Evolutionary conservation across 2,888 invertebrate species (phyloP).

Genomic region (Lepidochrysops patricia): DNA sequence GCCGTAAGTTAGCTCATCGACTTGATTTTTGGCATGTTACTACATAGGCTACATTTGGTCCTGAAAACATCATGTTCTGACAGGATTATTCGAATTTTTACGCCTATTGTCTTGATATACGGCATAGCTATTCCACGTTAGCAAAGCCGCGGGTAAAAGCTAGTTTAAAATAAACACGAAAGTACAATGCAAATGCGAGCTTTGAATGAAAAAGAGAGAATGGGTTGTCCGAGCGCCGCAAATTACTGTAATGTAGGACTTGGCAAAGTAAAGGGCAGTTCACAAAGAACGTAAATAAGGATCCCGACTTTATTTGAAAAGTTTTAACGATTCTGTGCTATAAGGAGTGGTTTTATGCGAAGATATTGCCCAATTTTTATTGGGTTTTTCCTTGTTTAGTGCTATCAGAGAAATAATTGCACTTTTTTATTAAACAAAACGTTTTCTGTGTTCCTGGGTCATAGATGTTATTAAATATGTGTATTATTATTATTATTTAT

Average conservation of each 20-base stretch:
- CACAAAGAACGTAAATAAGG: slow-evolving; percentile 51
- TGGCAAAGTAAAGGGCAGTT: slow-evolving; percentile 37
- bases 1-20: too few relatives aligned
- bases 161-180: neutral
- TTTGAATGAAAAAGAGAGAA: neutral
- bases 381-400: neutral
- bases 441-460: too few relatives aligned
- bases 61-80: too few relatives aligned
- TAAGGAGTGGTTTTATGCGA: slow-evolving; percentile 31
- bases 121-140: too few relatives aligned
- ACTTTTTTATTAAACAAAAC: too few relatives aligned
- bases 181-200: neutral
- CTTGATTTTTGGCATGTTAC: too few relatives aligned
- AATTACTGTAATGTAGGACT: slow-evolving; percentile 32
- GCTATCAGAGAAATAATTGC: neutral
- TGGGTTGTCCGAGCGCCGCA: slow-evolving; percentile 30
- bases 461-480: too few relatives aligned
- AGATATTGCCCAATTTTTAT: slow-evolving; percentile 18
- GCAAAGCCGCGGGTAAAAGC: too few relatives aligned
- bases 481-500: too few relatives aligned
- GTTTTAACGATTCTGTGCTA: slow-evolving; percentile 48
- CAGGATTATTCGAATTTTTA: too few relatives aligned
- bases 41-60: too few relatives aligned
- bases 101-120: neutral
- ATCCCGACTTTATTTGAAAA: slow-evolving; percentile 63